Percentiles rank a stretch among this genome's conserved stretches.
These are phyloP conservation scores for Habrosyne pyritoides DNA, from an alignment of 2,888 invertebrate species.

Conservation along the genomic window DNA sequence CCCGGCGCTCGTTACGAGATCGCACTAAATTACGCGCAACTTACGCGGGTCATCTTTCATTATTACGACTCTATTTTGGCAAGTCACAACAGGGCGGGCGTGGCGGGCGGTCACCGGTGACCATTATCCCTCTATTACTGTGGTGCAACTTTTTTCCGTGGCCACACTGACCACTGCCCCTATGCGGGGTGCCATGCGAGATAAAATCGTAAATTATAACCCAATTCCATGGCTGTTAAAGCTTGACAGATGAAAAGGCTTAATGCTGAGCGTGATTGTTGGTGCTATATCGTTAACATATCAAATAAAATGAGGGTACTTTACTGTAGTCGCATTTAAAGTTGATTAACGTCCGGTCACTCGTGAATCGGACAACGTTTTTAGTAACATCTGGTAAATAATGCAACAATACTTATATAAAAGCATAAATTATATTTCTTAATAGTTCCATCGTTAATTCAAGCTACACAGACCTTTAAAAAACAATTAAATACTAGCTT, in stretches of 20 bases:
- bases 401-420: slow-evolving; percentile 19
- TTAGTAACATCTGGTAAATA: slow-evolving; percentile 26
- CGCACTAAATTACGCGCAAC: slow-evolving; percentile 75
- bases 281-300: slow-evolving; percentile 76
- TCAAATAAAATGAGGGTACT: slow-evolving; percentile 73
- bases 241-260: slow-evolving; percentile 83
- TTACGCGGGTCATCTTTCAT: slow-evolving; percentile 78
- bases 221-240: slow-evolving; percentile 81
- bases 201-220: slow-evolving; percentile 84
- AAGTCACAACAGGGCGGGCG: slow-evolving; percentile 78
- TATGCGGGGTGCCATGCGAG: slow-evolving; percentile 73
- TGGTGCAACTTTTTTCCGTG: slow-evolving; percentile 67
- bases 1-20: slow-evolving; percentile 64
- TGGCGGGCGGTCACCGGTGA: slow-evolving; percentile 64
- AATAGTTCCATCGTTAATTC: not conserved
- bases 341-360: slow-evolving; percentile 62
- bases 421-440: not conserved
- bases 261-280: slow-evolving; percentile 65
- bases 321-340: slow-evolving; percentile 62
- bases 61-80: slow-evolving; percentile 82
- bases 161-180: slow-evolving; percentile 76
- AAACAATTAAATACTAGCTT: too few species aligned
- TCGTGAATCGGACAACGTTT: slow-evolving; percentile 37
- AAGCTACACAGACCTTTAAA: too few species aligned
- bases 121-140: slow-evolving; percentile 68